phyloP scores from a whole-genome alignment of 2,113 vertebrate genomes.

The Microcebus murinus region DNA sequence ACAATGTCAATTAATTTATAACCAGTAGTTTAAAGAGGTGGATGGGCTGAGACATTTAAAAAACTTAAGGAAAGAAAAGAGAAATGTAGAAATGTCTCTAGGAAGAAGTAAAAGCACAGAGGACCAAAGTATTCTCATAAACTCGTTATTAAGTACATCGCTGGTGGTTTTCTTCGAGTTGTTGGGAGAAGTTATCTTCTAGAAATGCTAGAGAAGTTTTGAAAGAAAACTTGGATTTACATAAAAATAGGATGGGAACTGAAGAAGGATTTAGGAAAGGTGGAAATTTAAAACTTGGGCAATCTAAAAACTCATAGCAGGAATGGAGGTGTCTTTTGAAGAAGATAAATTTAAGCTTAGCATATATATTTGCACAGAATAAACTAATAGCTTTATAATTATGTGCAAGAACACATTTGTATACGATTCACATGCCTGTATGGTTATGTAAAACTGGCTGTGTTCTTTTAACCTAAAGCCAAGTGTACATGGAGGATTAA shows the following conservation, averaged over 20 bases:
- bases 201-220: background rate
- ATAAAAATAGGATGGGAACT: background rate
- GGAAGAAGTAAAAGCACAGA: background rate
- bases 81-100: background rate
- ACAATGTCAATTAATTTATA: background rate
- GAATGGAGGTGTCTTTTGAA: constrained; percentile 3
- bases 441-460: constrained; percentile 50
- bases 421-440: constrained; percentile 56
- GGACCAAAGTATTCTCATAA: background rate
- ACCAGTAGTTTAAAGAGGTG: background rate
- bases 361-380: constrained; percentile 54
- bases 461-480: constrained; percentile 58
- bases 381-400: constrained; percentile 65
- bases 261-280: background rate
- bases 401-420: constrained; percentile 63
- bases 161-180: background rate
- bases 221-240: background rate
- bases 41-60: background rate
- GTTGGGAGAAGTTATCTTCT: background rate
- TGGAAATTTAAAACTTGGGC: background rate
- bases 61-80: background rate
- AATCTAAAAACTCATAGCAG: background rate
- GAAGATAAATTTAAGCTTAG: constrained; percentile 27
- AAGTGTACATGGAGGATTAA: constrained; percentile 27
- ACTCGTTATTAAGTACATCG: background rate